Percentiles rank a stretch among this genome's conserved stretches.
Conservation (phyloP, 2,113 vertebrate species). For the Alouatta palliata region DNA sequence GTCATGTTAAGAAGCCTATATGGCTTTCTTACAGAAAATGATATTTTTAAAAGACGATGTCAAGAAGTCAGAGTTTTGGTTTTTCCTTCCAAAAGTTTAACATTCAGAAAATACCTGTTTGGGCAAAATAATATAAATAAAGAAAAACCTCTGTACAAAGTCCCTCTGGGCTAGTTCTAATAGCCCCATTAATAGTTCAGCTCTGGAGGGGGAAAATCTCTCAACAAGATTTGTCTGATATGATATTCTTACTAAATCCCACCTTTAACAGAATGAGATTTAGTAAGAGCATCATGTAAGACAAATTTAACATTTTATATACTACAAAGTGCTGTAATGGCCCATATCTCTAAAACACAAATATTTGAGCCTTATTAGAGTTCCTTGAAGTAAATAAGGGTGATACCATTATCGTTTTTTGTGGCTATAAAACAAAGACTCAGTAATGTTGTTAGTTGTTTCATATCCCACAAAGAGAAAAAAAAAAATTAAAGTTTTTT, state of each 20-base stretch:
- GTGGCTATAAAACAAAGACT: not conserved
- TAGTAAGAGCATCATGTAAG: not conserved
- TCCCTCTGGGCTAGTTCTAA: not conserved
- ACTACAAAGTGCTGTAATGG: not conserved
- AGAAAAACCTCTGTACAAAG: not conserved
- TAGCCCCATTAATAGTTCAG: not conserved
- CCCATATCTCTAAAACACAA: not conserved
- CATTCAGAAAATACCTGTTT: not conserved
- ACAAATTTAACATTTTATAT: not conserved
- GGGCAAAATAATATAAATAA: not conserved
- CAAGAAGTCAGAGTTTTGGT: not conserved
- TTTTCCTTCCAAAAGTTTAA: no score
- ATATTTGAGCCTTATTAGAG: not conserved
- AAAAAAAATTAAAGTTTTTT: not conserved
- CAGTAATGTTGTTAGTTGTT: constrained; percentile 10
- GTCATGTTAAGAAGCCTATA: not conserved
- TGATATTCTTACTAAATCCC: not conserved
- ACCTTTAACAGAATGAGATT: not conserved
- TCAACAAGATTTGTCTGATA: not conserved
- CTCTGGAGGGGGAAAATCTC: not conserved
- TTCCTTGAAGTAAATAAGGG: not conserved
- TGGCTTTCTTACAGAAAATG: not conserved
- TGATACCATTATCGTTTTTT: not conserved
- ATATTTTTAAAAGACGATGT: not conserved
- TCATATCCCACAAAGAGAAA: not conserved